phyloP scores from a whole-genome alignment of 2,113 vertebrate species.

The Melanotaenia duboulayi region DNA sequence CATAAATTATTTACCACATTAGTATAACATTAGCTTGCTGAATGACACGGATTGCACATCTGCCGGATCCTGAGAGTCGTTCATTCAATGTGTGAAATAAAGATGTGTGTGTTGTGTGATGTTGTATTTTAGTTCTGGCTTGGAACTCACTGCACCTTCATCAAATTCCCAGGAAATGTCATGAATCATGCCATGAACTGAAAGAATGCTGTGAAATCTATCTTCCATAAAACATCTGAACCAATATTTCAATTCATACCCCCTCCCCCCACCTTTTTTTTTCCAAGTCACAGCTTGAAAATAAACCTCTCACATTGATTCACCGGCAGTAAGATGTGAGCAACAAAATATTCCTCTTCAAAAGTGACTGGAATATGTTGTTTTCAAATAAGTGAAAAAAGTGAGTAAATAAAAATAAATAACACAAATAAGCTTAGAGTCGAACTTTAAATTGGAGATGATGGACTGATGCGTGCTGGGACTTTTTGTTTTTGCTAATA shows the following conservation, averaged over 20 bases:
- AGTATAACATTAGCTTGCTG: conserved; percentile 8
- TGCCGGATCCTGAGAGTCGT: neutral
- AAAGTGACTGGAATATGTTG: neutral
- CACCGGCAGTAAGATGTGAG: neutral
- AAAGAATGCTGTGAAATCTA: neutral
- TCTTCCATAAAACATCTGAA: neutral
- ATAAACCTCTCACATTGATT: conserved; percentile 2
- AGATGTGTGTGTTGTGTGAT: conserved; percentile 9
- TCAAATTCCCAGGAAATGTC: neutral
- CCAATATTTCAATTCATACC: neutral
- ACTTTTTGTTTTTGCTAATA: neutral
- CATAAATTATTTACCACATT: conserved; percentile 54
- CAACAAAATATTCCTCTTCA: conserved; percentile 8
- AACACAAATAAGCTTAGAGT: conserved; percentile 2
- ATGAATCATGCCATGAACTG: conserved; percentile 3
- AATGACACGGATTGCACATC: conserved; percentile 14
- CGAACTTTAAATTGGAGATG: neutral
- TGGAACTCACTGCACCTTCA: conserved; percentile 13
- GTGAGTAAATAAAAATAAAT: conserved; percentile 2
- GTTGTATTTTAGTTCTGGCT: conserved; percentile 3
- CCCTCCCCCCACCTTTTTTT: neutral
- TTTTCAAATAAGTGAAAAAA: conserved; percentile 4
- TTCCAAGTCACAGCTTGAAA: conserved; percentile 6
- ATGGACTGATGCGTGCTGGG: neutral
- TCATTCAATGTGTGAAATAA: conserved; percentile 16